Conservation (phyloP, 2,113 vertebrate genomes). For the Engraulis encrasicolus region DNA sequence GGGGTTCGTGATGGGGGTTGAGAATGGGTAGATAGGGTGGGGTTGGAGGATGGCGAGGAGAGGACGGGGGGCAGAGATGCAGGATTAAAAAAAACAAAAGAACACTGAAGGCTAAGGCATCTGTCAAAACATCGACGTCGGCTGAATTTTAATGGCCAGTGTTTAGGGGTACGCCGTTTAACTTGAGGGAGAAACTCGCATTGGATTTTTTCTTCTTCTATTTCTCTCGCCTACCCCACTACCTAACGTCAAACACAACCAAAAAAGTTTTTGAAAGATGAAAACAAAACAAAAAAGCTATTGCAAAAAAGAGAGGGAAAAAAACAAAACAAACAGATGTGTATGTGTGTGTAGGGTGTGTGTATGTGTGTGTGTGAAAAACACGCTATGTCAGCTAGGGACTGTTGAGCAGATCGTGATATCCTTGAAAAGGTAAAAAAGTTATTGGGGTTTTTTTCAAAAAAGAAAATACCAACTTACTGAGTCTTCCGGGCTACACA, state of each 20-base stretch:
- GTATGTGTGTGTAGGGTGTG: too few relatives aligned
- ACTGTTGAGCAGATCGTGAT: background rate
- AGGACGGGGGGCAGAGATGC: slow-evolving; percentile 23
- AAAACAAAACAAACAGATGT: background rate
- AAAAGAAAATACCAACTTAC: background rate
- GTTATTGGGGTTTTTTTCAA: background rate
- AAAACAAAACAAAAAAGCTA: background rate
- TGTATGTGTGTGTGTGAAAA: background rate
- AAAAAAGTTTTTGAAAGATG: too few relatives aligned
- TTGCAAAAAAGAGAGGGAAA: background rate
- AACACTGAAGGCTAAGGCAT: slow-evolving; percentile 58
- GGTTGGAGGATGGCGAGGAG: background rate
- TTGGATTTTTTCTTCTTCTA: background rate
- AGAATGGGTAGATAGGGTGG: slow-evolving; percentile 32
- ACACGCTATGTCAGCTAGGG: background rate
- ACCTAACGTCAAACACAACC: too few relatives aligned
- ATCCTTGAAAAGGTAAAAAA: background rate
- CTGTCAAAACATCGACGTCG: slow-evolving; percentile 64
- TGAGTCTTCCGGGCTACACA: background rate
- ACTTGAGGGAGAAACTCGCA: slow-evolving; percentile 28
- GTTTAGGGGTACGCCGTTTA: slow-evolving; percentile 49
- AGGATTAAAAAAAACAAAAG: too few relatives aligned
- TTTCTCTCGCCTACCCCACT: too few relatives aligned
- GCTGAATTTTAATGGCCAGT: slow-evolving; percentile 71
- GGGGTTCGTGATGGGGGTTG: too few relatives aligned